Conservation (phyloP, 2,797 vertebrate species). For the Alcedo quadribrachys region DNA sequence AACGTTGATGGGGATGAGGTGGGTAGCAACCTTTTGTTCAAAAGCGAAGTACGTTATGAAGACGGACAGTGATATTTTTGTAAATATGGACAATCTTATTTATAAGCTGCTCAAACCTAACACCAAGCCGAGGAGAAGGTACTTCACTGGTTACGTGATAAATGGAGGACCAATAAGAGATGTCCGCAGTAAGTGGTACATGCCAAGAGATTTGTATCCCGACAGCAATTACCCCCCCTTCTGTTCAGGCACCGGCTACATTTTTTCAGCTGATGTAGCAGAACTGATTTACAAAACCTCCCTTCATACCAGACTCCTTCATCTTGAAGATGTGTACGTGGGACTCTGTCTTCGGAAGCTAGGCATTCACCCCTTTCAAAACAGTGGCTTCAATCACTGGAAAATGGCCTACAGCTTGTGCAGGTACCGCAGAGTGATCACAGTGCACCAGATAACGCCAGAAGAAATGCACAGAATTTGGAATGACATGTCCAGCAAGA, state of each 20-base stretch:
- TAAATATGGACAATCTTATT: conserved; percentile 99
- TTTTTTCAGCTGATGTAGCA: conserved; percentile 95
- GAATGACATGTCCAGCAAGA: conserved; percentile 99
- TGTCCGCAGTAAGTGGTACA: conserved; percentile 98
- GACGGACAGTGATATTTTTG: conserved; percentile 99
- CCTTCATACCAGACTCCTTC: conserved; percentile 94
- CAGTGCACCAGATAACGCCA: conserved; percentile 96
- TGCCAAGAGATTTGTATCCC: conserved; percentile 95
- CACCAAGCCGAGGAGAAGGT: conserved; percentile 93
- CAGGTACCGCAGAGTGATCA: conserved; percentile 93
- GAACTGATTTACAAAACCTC: conserved; percentile 97
- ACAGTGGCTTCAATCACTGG: conserved; percentile 99
- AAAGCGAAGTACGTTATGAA: conserved; percentile 97
- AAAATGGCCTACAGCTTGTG: conserved; percentile 99
- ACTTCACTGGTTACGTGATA: conserved; percentile 97
- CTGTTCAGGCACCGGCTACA: conserved; percentile 97
- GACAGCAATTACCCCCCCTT: conserved; percentile 97
- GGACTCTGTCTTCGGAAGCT: conserved; percentile 95
- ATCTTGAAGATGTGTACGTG: conserved; percentile 97
- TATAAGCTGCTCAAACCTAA: conserved; percentile 94
- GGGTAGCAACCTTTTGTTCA: conserved; percentile 94
- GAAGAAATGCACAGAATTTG: conserved; percentile 99
- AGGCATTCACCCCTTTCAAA: conserved; percentile 97
- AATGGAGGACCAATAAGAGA: conserved; percentile 95
- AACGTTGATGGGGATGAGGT: conserved; percentile 98